phyloP scores from a whole-genome alignment of 1,140 invertebrate genomes.

The Rhyzopertha dominica region DNA sequence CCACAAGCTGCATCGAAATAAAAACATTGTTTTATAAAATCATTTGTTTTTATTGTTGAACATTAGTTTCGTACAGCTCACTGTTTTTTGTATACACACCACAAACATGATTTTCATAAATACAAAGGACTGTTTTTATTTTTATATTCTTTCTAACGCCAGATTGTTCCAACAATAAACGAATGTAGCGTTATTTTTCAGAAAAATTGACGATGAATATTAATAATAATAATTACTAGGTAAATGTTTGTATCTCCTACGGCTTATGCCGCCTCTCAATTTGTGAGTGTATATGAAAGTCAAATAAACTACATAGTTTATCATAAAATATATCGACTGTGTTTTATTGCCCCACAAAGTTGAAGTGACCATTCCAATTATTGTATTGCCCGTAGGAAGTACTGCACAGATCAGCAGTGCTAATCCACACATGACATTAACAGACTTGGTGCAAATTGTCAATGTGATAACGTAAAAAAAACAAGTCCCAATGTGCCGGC shows the following conservation, averaged over 20 bases:
- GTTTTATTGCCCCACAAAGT: slow-evolving; percentile 34
- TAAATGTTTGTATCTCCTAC: slow-evolving; percentile 50
- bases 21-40: slow-evolving; percentile 7
- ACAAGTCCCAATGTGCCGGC: too few relatives aligned
- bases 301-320: slow-evolving; percentile 50
- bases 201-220: slow-evolving; percentile 42
- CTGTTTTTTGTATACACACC: too few relatives aligned
- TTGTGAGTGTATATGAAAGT: slow-evolving; percentile 50
- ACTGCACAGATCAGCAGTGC: too few relatives aligned
- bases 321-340: slow-evolving; percentile 34
- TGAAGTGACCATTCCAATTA: too few relatives aligned
- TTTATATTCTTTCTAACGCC: too few relatives aligned
- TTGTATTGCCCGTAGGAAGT: too few relatives aligned
- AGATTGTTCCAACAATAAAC: slow-evolving; percentile 26
- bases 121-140: slow-evolving; percentile 11
- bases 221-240: slow-evolving; percentile 49
- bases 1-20: too few relatives aligned
- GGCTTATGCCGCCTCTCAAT: slow-evolving; percentile 47
- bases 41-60: not conserved
- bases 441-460: too few relatives aligned
- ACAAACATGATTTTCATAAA: too few relatives aligned
- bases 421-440: too few relatives aligned
- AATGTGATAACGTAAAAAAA: too few relatives aligned
- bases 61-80: too few relatives aligned
- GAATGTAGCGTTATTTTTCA: slow-evolving; percentile 32